These are phyloP conservation scores for Rhynchophorus ferrugineus DNA, from an alignment of 1,140 invertebrate species.

Conservation along the genomic window DNA sequence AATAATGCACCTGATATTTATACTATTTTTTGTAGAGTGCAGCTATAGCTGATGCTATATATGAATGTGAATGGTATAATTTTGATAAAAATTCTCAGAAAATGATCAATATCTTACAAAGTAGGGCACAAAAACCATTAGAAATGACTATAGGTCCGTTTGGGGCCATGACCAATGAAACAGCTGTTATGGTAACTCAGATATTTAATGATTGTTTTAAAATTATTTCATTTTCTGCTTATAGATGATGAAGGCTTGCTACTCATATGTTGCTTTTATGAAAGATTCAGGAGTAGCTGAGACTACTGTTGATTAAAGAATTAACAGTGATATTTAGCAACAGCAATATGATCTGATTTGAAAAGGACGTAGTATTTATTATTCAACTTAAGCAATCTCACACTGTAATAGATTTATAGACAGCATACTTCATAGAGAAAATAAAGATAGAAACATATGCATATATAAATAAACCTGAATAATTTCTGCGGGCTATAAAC, in stretches of 20 bases:
- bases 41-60: neutral
- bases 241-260: neutral
- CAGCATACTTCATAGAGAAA: too few species aligned
- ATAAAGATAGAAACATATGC: too few species aligned
- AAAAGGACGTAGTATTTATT: too few species aligned
- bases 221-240: neutral
- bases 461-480: too few species aligned
- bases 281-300: too few species aligned
- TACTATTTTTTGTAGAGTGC: neutral
- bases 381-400: too few species aligned
- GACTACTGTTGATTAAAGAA: too few species aligned
- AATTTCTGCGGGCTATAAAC: too few species aligned
- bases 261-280: constrained; percentile 1
- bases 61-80: neutral
- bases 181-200: neutral
- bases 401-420: too few species aligned
- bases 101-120: neutral
- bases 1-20: too few species aligned
- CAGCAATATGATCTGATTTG: too few species aligned
- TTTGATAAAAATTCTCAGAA: neutral
- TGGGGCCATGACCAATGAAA: neutral
- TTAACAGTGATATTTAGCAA: too few species aligned
- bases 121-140: neutral
- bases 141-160: neutral
- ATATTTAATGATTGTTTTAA: neutral